Percentiles rank a stretch among this genome's conserved stretches.
phyloP scores from a whole-genome alignment of 2,113 vertebrate species.

The Onychostruthus taczanowskii region DNA sequence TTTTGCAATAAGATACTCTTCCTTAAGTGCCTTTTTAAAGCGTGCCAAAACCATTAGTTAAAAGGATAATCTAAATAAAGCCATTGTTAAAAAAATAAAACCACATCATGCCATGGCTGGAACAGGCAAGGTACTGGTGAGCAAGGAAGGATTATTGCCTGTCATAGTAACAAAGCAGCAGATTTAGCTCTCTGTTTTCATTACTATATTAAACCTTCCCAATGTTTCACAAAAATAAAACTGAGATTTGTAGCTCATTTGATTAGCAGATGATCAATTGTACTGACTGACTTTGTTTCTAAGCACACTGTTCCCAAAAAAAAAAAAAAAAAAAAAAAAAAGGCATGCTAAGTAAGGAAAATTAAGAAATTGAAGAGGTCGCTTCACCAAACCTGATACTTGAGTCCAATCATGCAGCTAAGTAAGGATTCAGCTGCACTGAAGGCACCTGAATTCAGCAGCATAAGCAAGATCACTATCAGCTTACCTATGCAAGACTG shows the following conservation, averaged over 20 bases:
- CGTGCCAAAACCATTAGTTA: not conserved
- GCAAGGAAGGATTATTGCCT: constrained; percentile 8
- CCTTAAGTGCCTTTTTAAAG: not conserved
- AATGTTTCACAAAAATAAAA: not conserved
- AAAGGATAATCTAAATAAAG: constrained; percentile 42
- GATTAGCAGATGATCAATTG: not conserved
- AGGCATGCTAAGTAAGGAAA: not conserved
- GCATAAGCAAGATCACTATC: not conserved
- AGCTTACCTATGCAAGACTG: not conserved
- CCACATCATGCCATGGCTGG: not conserved
- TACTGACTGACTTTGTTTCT: not conserved
- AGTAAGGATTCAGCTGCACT: not conserved
- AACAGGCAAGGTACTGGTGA: not conserved
- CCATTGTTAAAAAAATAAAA: constrained; percentile 25
- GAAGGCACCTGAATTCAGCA: not conserved
- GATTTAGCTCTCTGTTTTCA: not conserved
- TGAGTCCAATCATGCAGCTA: not conserved
- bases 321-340: not conserved
- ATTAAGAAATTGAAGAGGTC: not conserved
- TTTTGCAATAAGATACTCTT: constrained; percentile 12
- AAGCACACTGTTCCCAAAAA: not conserved
- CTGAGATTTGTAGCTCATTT: not conserved
- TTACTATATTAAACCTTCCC: not conserved
- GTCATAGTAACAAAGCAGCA: not conserved
- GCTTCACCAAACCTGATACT: not conserved